Evolutionary conservation across 2,888 invertebrate genomes (phyloP), one percentile per base, ranked within the genome.

Genomic region (Ophraella communa): DNA sequence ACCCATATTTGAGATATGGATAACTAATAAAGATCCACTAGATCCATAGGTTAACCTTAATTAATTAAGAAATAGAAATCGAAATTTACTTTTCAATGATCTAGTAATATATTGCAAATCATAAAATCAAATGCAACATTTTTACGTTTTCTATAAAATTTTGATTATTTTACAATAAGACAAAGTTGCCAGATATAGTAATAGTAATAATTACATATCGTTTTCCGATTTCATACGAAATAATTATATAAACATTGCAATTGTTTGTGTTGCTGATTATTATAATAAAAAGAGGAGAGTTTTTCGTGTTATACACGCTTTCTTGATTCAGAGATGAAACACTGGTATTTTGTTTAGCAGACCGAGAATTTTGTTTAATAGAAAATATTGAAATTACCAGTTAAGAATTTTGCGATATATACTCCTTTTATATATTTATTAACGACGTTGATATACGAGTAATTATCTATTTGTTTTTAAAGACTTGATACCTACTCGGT

Each of bases 311-410:
- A 72, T 74, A 66, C 75, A 78, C 78, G 78, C 78, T 78, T 78
- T 78, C 78, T 77, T 77, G 76, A 77, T 77, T 76, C 72, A 56
- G 73, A 78, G 77, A 77, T 77, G 77, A 76, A 77, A 75, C 76
- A 73, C 69, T 58, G 65, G 65, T 58, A 64, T 62, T 70, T 64
- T 68, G 62, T 69, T 66, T 71, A 71, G 59, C 70, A 70, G 71
- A 74, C 71, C 74, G 71, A 63, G 68, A 64, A 66, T 70, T 71
- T 69, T 54, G 64, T 67, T 69, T 64, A 69, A 71, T 70, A 70
- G 70, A 70, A 70, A 70, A 70, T 70, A 70, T 70, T 64, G 66
- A 70, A 70, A 70, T 67, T 66, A 65, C 62, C 64, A 42, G 51
- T 58, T 47, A 44, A 58, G 45, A 39, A 58, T 58, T 58, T 52